Percentiles rank a stretch among this genome's conserved stretches.
Evolutionary conservation across 2,888 invertebrate species (phyloP).

Genomic region (Drosophila prostipennis): DNA sequence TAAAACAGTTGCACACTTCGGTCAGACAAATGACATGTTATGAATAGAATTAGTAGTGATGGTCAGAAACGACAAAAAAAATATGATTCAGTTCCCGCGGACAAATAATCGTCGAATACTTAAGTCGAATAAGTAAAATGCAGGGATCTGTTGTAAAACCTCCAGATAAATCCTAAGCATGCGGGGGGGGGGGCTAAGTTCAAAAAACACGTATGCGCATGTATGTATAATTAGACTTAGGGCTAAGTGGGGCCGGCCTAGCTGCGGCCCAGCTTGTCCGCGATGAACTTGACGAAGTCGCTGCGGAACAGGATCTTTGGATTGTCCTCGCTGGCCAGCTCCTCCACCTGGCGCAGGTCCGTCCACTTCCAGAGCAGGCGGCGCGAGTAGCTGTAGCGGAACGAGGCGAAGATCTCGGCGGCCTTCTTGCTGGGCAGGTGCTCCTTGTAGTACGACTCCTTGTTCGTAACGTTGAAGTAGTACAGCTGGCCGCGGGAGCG

Average conservation of each 20-base stretch:
- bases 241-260: constrained; percentile 8
- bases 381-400: constrained; percentile 76
- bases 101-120: constrained; percentile 14
- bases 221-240: constrained; percentile 16
- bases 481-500: constrained; percentile 73
- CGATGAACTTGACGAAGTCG: constrained; percentile 70
- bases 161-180: constrained; percentile 13
- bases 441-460: constrained; percentile 63
- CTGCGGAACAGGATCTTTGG: constrained; percentile 73
- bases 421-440: constrained; percentile 56
- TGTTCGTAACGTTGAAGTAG: constrained; percentile 70
- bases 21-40: constrained; percentile 5
- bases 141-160: constrained; percentile 20
- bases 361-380: constrained; percentile 84
- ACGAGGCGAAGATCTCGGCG: constrained; percentile 79
- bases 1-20: constrained; percentile 24
- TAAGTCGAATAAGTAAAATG: constrained; percentile 25
- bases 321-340: constrained; percentile 64
- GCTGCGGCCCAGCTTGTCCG: constrained; percentile 48
- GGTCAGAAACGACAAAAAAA: constrained; percentile 11
- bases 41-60: constrained; percentile 3
- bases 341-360: constrained; percentile 80
- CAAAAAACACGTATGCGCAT: constrained; percentile 6
- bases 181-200: neutral
- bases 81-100: constrained; percentile 20